Base-by-base conservation (phyloP, 1,140 invertebrate genomes). In the Drosophila burlai region DNA sequence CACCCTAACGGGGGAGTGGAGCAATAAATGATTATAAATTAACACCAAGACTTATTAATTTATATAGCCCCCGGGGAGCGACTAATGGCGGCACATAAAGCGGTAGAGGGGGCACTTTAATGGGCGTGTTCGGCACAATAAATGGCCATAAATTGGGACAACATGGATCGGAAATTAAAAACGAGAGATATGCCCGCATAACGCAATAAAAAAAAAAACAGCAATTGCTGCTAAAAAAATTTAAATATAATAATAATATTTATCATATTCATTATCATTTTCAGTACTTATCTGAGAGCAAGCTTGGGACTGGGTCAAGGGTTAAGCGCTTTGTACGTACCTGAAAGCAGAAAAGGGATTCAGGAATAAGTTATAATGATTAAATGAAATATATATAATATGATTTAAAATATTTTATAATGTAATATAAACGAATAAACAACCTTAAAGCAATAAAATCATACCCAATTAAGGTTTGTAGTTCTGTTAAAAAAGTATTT, bases 81-180 rank as follows among this genome's bases (percentile, higher is more conserved):
- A 50, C 49, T 50, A 50, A 49, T 49, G 47, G 47, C 8, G 18
- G 24, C 11, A 9, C 2, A 24, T 49, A 49, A 9, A 16, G 21
- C 24, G 21, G 3, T 13, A 1, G 26, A 3, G 36, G 8, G 21
- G 40, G 21, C 36, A 16, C 40, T 42, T 62, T 40, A 75, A 64
- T 55, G 72, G 49, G 7, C 21, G 29, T 75, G 47, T 69, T 42
- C 16, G 43, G 61, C 62, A 34, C 45, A n/a, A 55, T 71, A 71
- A 72, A 59, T 72, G 67, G 21, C 52, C 69, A 49, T 72, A 59
- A 73, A 73, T 62, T 55, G 67, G 50, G 24, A n/a, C 62, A 83
- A 72, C 76, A 80, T 63, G 65, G 58, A 84, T 84, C 81, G 81
- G 81, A 83, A 83, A 83, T 83, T 83, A 84, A 83, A 85, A 55